A percentile compares a stretch with the other conserved stretches of the same genome.
Evolutionary conservation across 2,113 vertebrate genomes (phyloP).

Genomic region (Hirundichthys speculiger): DNA sequence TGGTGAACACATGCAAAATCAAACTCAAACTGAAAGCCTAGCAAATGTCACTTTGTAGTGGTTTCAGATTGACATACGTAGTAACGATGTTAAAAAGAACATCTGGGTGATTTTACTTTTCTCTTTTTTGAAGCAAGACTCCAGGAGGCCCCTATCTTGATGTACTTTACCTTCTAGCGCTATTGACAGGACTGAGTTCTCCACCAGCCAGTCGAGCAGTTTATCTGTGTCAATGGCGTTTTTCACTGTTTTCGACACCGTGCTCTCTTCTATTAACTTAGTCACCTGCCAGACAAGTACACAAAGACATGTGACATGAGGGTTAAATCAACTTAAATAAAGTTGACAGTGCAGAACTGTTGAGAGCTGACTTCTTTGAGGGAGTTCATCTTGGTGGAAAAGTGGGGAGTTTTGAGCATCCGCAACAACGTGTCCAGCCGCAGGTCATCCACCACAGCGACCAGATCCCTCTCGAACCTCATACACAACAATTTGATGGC

Average conservation of each 20-base stretch:
- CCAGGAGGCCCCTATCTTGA: too few relatives aligned
- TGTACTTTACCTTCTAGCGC: conserved; percentile 90
- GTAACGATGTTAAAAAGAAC: not conserved
- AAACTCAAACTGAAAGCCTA: not conserved
- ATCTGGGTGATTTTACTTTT: not conserved
- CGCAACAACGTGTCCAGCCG: conserved; percentile 94
- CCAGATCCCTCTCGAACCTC: conserved; percentile 96
- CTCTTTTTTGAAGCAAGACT: too few relatives aligned
- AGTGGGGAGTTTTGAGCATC: conserved; percentile 98
- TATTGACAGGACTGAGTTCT: conserved; percentile 97
- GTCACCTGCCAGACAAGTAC: conserved; percentile 86
- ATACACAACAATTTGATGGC: conserved; percentile 98
- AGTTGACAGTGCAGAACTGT: not conserved
- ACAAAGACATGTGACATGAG: not conserved
- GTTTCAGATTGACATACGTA: not conserved
- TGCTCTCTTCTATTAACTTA: conserved; percentile 98
- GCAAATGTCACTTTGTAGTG: not conserved
- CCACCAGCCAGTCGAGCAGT: conserved; percentile 95
- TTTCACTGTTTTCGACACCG: conserved; percentile 96
- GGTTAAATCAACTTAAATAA: not conserved
- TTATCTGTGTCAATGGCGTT: conserved; percentile 97
- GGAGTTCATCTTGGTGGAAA: conserved; percentile 99
- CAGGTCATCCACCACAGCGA: conserved; percentile 92
- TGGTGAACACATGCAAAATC: not conserved
- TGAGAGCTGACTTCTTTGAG: conserved; percentile 92